phyloP scores from a whole-genome alignment of 2,797 vertebrate species.

The Holocentrus rufus region DNA sequence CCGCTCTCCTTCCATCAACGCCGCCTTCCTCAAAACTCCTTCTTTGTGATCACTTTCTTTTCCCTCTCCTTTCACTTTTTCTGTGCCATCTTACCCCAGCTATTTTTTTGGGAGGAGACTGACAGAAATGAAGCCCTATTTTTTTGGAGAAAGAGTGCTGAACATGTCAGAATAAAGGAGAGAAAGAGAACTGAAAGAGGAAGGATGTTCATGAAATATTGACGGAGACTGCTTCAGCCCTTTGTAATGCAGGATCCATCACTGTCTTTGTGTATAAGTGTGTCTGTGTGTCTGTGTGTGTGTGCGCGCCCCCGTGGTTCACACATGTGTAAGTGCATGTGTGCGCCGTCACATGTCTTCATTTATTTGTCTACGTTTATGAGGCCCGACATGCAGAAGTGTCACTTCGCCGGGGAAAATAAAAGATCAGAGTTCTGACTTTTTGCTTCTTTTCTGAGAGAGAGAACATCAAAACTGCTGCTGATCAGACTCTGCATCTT shows the following conservation, averaged over 20 bases:
- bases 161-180: slow-evolving; percentile 57
- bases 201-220: slow-evolving; percentile 73
- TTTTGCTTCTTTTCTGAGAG: not conserved
- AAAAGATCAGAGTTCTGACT: no score
- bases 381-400: not conserved
- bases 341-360: not conserved
- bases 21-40: slow-evolving; percentile 38
- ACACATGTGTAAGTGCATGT: not conserved
- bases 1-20: slow-evolving; percentile 48
- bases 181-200: slow-evolving; percentile 36
- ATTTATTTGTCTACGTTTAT: not conserved
- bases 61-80: slow-evolving; percentile 15
- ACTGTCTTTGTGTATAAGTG: slow-evolving; percentile 23
- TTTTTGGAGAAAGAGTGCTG: slow-evolving; percentile 39
- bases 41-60: slow-evolving; percentile 41
- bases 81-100: slow-evolving; percentile 10
- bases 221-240: slow-evolving; percentile 49
- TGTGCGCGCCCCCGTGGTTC: not conserved
- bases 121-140: slow-evolving; percentile 49
- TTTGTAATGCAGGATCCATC: slow-evolving; percentile 51
- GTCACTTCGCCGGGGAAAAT: no score
- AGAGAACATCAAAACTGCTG: not conserved
- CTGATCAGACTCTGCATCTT: not conserved
- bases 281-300: slow-evolving; percentile 1
- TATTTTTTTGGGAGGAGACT: slow-evolving; percentile 34